These are phyloP conservation scores for Rhyacophila evoluta DNA, from an alignment of 2,888 invertebrate species.

Conservation along the genomic window DNA sequence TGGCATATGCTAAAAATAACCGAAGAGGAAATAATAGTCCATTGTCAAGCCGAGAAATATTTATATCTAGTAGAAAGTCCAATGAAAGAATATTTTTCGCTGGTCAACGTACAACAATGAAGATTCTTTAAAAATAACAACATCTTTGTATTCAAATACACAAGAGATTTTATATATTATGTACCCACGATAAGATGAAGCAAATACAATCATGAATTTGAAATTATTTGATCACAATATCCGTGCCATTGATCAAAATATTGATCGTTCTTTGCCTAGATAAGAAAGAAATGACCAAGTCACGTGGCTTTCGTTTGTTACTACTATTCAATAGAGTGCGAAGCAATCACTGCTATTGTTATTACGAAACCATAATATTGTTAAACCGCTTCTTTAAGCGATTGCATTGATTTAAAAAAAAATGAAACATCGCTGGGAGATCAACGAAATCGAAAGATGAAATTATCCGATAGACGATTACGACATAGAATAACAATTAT, in stretches of 20 bases:
- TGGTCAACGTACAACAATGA: background rate
- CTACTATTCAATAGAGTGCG: background rate
- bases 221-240: background rate
- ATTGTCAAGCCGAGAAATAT: too few species aligned
- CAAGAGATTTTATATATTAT: background rate
- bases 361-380: background rate
- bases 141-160: background rate
- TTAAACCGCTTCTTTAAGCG: background rate
- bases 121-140: background rate
- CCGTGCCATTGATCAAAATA: background rate
- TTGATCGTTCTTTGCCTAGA: background rate
- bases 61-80: too few species aligned
- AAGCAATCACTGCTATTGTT: background rate
- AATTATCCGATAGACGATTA: background rate
- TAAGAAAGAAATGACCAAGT: background rate
- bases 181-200: background rate
- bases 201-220: background rate
- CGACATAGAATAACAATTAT: background rate
- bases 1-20: too few species aligned
- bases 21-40: too few species aligned
- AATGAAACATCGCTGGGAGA: background rate
- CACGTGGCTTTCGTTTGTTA: background rate
- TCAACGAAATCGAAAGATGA: background rate
- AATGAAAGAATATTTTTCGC: too few species aligned
- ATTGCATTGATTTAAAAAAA: background rate